phyloP scores from a whole-genome alignment of 53 echinoderm and acorn worm genomes.

The Stichopus horrens region DNA sequence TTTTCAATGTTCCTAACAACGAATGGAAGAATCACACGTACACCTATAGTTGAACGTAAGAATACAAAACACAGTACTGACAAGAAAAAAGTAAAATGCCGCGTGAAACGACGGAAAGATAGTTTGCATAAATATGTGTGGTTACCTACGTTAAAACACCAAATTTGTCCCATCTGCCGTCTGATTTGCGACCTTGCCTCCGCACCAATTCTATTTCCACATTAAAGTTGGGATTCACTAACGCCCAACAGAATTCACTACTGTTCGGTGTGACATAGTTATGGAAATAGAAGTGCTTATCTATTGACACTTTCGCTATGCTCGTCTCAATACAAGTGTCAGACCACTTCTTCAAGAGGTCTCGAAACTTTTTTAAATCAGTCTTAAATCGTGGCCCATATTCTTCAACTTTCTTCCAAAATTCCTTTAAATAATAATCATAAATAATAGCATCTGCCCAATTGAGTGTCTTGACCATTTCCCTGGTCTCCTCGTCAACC shows the following conservation, averaged over 20 bases:
- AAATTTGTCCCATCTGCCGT: neutral
- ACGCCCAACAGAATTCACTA: constrained; percentile 25
- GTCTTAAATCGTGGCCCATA: constrained; percentile 58
- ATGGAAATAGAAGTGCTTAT: neutral
- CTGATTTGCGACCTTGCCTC: constrained; percentile 2
- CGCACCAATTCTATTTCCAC: constrained; percentile 22
- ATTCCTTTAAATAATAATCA: constrained; percentile 48
- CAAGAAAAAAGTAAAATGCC: neutral
- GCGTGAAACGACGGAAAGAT: too few species aligned
- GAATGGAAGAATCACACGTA: neutral
- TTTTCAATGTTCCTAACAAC: neutral
- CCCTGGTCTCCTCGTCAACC: constrained; percentile 16
- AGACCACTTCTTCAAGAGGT: constrained; percentile 32
- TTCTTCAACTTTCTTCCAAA: constrained; percentile 59
- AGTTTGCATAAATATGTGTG: neutral
- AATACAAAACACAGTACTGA: neutral
- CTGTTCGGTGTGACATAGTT: neutral
- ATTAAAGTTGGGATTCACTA: constrained; percentile 18
- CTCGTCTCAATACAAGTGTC: constrained; percentile 45
- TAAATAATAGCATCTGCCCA: constrained; percentile 53
- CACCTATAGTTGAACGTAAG: neutral
- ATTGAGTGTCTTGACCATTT: constrained; percentile 55
- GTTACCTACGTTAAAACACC: neutral
- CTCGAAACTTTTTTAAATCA: constrained; percentile 55
- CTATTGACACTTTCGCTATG: neutral